These are phyloP conservation scores for Dendrolimus houi DNA, from an alignment of 2,888 invertebrate genomes.

Conservation along the genomic window DNA sequence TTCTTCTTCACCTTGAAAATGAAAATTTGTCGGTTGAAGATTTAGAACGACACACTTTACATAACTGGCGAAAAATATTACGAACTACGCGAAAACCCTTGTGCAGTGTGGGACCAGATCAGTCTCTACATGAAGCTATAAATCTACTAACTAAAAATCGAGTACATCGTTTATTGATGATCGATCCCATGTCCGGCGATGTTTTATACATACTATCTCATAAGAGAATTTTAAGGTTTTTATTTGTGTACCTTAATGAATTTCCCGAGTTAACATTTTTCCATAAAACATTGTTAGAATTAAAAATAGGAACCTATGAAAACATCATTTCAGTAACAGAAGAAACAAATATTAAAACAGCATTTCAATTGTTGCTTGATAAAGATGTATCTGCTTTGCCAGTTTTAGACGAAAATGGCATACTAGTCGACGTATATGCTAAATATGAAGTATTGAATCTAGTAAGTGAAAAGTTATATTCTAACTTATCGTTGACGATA, in stretches of 20 bases:
- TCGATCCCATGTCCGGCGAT: constrained; percentile 58
- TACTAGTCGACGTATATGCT: constrained; percentile 61
- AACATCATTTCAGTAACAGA: constrained; percentile 59
- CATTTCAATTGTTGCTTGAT: constrained; percentile 59
- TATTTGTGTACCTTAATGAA: constrained; percentile 68
- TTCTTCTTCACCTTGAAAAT: constrained; percentile 54
- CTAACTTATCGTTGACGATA: constrained; percentile 90
- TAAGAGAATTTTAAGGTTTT: constrained; percentile 64
- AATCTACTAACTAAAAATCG: constrained; percentile 61
- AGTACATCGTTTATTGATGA: constrained; percentile 61
- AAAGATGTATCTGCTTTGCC: constrained; percentile 69
- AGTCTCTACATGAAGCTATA: constrained; percentile 66
- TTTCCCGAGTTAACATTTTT: constrained; percentile 69
- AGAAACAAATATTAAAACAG: constrained; percentile 54
- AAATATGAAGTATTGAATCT: constrained; percentile 81
- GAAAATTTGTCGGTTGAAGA: constrained; percentile 63
- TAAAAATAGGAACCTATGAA: constrained; percentile 66
- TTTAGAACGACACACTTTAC: constrained; percentile 61
- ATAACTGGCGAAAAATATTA: constrained; percentile 64
- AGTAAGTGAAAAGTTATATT: constrained; percentile 95
- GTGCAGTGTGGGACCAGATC: constrained; percentile 58
- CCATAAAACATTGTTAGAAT: constrained; percentile 56
- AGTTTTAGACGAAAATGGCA: constrained; percentile 56
- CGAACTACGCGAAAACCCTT: constrained; percentile 54
- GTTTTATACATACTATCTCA: constrained; percentile 66